A percentile compares a stretch with the other conserved stretches of the same genome.
Evolutionary conservation across 2,113 vertebrate genomes (phyloP).

Genomic region (Anguilla japonica): DNA sequence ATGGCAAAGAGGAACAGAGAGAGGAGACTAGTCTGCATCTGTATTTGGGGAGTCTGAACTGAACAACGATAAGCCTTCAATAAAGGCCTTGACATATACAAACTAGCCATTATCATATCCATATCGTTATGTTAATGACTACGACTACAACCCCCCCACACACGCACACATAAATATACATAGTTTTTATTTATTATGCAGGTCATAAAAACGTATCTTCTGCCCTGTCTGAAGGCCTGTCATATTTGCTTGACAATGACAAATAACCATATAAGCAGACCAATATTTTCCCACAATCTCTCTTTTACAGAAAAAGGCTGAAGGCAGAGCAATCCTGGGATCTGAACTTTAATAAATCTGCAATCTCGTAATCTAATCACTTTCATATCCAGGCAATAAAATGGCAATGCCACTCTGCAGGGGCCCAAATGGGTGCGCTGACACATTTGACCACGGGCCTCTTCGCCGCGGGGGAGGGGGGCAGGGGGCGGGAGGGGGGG

Average conservation of each 20-base stretch:
- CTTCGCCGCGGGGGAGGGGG: constrained; percentile 12
- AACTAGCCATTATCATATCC: not conserved
- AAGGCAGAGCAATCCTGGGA: not conserved
- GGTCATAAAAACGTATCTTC: constrained; percentile 5
- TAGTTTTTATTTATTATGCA: not conserved
- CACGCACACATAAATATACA: constrained; percentile 11
- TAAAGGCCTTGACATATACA: not conserved
- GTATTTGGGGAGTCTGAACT: not conserved
- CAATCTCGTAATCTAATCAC: constrained; percentile 10
- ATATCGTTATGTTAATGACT: not conserved
- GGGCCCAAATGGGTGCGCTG: constrained; percentile 3
- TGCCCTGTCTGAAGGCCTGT: not conserved
- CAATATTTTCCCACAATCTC: constrained; percentile 2
- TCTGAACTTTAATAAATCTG: constrained; percentile 18
- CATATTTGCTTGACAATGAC: constrained; percentile 6
- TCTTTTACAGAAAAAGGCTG: not conserved
- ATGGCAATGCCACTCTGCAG: not conserved
- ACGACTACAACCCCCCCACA: not conserved
- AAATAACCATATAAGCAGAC: not conserved
- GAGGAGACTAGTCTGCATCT: not conserved
- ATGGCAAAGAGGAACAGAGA: not conserved
- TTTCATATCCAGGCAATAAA: constrained; percentile 22
- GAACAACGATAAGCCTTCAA: not conserved
- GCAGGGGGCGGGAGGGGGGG: no score
- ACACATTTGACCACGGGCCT: not conserved